Base-by-base conservation (phyloP, 1,140 invertebrate genomes). In the Penaeus vannamei region DNA sequence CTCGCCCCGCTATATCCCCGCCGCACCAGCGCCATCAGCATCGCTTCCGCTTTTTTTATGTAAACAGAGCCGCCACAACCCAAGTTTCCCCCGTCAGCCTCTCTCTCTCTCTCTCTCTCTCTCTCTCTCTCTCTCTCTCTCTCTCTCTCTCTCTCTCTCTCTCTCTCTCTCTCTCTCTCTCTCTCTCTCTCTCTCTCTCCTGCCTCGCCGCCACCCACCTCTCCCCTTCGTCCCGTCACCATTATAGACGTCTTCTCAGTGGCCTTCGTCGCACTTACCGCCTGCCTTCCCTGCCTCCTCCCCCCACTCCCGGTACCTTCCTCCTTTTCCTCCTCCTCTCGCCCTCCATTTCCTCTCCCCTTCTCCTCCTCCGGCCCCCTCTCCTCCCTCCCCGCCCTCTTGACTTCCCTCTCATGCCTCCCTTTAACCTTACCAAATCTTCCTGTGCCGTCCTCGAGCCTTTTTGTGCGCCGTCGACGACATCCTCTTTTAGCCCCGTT, bases 141-240 rank as follows among this genome's bases (percentile, higher is more conserved):
- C 46, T 53, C 46, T 53, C 46, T 53, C 46, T 53, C 46, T 53
- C 46, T 53, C 46, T 53, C 46, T 53, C 46, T 53, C 46, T 53
- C 46, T 53, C 46, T 46, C 42, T 46, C 42, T 46, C 42, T 46
- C 42, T 46, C 42, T 46, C 42, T 46, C 42, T 22, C 53, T 23
- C 83, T 69, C 42, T 53, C 32, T 53, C 62, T 66, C 62, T 42
- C 46, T n/a, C 81, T 17, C 59, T 26, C 32, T 2, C 62, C 20
- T 42, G 42, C 36, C 53, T 20, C 59, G 26, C 61, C 53, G 59
- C 72, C 64, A 42, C 42, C 26, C n/a, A 69, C 23, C 64, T 85
- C 84, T 53, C 64, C 66, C 66, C 84, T 85, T 85, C 84, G 62
- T 66, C 66, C 64, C 32, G 66, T 85, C 29, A 53, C 84, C 69